Conservation (phyloP, 1,140 invertebrate genomes). For the Drosophila grimshawi region DNA sequence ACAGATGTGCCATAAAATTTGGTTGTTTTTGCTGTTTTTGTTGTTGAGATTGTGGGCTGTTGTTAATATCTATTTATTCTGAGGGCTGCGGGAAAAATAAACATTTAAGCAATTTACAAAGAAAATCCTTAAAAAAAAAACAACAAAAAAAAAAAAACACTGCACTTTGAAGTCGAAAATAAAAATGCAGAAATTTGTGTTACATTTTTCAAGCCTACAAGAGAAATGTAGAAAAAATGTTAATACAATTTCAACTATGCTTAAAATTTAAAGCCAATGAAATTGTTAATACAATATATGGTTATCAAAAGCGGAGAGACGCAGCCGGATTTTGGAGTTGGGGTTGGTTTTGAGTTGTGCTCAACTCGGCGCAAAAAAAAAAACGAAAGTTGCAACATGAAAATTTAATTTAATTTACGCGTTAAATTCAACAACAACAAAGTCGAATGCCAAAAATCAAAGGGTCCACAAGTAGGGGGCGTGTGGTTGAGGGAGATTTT, state of each 20-base stretch:
- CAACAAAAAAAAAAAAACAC: not conserved
- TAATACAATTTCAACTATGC: constrained; percentile 14
- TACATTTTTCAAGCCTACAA: not conserved
- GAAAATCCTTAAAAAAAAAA: constrained; percentile 42
- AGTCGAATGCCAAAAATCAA: constrained; percentile 46
- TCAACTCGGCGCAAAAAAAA: constrained; percentile 14
- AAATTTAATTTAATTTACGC: constrained; percentile 59
- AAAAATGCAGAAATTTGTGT: constrained; percentile 7
- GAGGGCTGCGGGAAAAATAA: constrained; percentile 8
- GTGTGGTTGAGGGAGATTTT: not conserved
- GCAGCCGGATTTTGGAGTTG: no score
- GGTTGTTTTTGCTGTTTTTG: constrained; percentile 1
- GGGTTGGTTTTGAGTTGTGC: not conserved
- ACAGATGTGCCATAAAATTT: constrained; percentile 65
- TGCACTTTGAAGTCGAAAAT: constrained; percentile 27
- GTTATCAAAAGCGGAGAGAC: not conserved
- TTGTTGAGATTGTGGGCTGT: constrained; percentile 6
- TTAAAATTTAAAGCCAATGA: constrained; percentile 26
- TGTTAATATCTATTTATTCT: no score
- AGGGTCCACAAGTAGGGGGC: constrained; percentile 17
- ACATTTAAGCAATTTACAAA: constrained; percentile 33
- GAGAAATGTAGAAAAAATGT: constrained; percentile 38
- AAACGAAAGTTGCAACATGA: constrained; percentile 30
- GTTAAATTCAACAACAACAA: constrained; percentile 22
- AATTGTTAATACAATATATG: constrained; percentile 37